phyloP scores from a whole-genome alignment of 2,113 vertebrate genomes.

The Eulacestoma nigropectus region DNA sequence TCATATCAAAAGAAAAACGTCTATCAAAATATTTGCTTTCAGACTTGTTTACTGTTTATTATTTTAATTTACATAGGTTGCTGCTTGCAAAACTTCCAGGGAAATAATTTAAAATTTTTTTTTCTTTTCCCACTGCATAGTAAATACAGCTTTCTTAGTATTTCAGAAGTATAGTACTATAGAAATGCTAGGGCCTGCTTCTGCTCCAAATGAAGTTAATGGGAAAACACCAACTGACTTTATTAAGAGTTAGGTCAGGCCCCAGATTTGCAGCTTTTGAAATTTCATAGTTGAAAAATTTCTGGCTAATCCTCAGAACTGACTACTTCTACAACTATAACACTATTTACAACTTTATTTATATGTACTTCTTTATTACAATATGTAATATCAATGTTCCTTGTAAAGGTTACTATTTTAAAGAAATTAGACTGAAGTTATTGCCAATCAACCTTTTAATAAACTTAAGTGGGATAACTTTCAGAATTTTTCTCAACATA shows the following conservation, averaged over 20 bases:
- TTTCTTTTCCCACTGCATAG: constrained; percentile 48
- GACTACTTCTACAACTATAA: constrained; percentile 40
- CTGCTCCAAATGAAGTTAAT: constrained; percentile 29
- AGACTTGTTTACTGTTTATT: constrained; percentile 56
- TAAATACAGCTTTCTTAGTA: constrained; percentile 53
- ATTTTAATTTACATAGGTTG: constrained; percentile 55
- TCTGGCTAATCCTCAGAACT: constrained; percentile 35
- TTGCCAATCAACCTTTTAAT: constrained; percentile 60
- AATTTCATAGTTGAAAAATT: constrained; percentile 36
- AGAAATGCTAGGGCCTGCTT: constrained; percentile 36
- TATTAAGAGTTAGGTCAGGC: constrained; percentile 21
- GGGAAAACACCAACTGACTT: constrained; percentile 42
- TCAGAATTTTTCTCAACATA: constrained; percentile 38
- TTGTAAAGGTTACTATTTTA: constrained; percentile 63
- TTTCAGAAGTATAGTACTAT: constrained; percentile 51
- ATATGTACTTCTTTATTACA: constrained; percentile 63
- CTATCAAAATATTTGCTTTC: constrained; percentile 64
- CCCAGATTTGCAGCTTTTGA: constrained; percentile 10
- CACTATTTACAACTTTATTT: constrained; percentile 60
- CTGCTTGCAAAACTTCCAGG: constrained; percentile 61
- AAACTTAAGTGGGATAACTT: constrained; percentile 50
- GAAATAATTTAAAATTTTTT: constrained; percentile 26
- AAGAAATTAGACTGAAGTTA: constrained; percentile 64
- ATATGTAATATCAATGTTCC: constrained; percentile 65
- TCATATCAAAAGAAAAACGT: constrained; percentile 55